Conservation (phyloP, 2,888 invertebrate species). For the Macrophya annulata region DNA sequence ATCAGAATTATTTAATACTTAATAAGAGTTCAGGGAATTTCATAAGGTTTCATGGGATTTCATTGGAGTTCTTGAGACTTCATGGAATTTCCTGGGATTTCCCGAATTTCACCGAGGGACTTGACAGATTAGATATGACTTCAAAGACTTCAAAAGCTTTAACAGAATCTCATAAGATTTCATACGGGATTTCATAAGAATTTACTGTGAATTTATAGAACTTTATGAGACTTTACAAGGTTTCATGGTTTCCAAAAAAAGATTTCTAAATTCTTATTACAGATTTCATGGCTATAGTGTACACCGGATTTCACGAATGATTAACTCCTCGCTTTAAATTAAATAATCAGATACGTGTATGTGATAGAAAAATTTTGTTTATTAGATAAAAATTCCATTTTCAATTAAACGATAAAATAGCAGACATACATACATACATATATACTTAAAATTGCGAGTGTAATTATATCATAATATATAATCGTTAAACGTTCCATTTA, state of each 20-base stretch:
- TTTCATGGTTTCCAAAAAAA: not conserved
- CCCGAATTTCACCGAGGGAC: not conserved
- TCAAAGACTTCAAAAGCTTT: too few relatives aligned
- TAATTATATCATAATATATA: slow-evolving; percentile 11
- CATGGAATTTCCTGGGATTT: not conserved
- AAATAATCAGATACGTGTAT: not conserved
- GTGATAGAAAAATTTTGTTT: slow-evolving; percentile 24
- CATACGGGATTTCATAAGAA: not conserved
- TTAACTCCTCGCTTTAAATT: not conserved
- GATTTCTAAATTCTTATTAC: too few relatives aligned
- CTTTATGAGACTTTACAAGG: not conserved
- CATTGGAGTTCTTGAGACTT: not conserved
- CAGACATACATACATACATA: not conserved
- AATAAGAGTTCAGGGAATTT: too few relatives aligned
- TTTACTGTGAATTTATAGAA: not conserved
- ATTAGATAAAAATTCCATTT: slow-evolving; percentile 25
- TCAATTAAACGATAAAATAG: not conserved
- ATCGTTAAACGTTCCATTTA: not conserved
- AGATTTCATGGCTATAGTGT: not conserved
- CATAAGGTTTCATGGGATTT: too few relatives aligned
- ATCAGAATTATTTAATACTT: too few relatives aligned
- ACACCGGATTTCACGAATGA: not conserved
- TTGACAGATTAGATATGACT: too few relatives aligned
- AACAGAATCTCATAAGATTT: not conserved
- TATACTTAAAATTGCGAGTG: too few relatives aligned